Evolutionary conservation across 2,113 vertebrate genomes (phyloP), one percentile per base, ranked within the genome.

Genomic region (Blennius ocellaris): DNA sequence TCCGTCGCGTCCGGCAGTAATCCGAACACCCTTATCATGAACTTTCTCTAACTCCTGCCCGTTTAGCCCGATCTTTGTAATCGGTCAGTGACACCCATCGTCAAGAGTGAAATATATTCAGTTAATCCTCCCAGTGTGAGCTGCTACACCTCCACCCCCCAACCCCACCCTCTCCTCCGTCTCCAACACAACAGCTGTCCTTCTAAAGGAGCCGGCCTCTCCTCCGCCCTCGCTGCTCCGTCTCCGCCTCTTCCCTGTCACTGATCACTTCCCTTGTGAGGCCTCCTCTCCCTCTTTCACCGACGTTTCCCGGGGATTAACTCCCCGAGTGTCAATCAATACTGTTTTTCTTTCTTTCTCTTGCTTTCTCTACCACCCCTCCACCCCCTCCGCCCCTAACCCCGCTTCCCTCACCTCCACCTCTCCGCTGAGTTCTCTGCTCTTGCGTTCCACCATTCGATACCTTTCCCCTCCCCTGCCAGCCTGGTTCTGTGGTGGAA

Each of bases 281-380:
- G 41, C 70, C 70, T 83, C 90, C 90, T 69, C 82, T 64, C 69
- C 58, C 81, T 87, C 87, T 89, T 80, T 75, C 80, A 72, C 87
- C 91, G 84, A 87, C 87, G 89, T 91, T 87, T 86, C 77, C 69
- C 70, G 70, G 69, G 74, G 82, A 87, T 93, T 92, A 93, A 91
- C 91, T 92, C 87, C 80, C 74, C 78, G 87, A 84, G 77, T 88
- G 93, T 94, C 94, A 93, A 76, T 94, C 92, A 94, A 80, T 79
- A 55, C 58, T 78, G 63, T 82, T 90, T 79, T 77, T 50, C 76
- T 85, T 83, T 77, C 70, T 69, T 50, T 30, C n/a, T 30, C 21
- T 30, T 30, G 21, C 21, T 30, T 30, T 43, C 51, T 66, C 53
- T 36, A 73, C 68, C 69, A n/a, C n/a, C 14, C 44, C 11, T 45